Evolutionary conservation across 2,797 vertebrate genomes (phyloP), one percentile per base, ranked within the genome.

Genomic region (Pterois miles): DNA sequence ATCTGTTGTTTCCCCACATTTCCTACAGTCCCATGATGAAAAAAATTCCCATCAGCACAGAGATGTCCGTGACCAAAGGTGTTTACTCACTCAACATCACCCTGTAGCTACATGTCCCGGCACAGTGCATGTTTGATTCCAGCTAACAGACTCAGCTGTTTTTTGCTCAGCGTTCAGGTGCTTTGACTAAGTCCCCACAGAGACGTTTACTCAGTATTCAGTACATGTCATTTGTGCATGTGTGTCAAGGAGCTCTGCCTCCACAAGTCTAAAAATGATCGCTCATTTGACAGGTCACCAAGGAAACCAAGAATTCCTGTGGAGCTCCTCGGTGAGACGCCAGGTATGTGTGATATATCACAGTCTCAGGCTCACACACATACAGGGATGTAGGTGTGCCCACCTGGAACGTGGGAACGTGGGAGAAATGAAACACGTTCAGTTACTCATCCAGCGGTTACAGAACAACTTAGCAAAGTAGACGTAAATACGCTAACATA

Each of bases 281-380:
- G 73, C 36, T 78, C 74, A 43, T 73, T 79, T 84, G 16, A 65
- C 75, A 52, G 69, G 69, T 86, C 65, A 64, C 87, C 82, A 74
- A 46, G 83, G 82, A 83, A 88, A 87, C 78, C 83, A 70, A 38
- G 76, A 83, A 91, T 92, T 84, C 84, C 73, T 84, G 87, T 20
- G 76, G 78, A 58, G 80, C 59, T 71, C 60, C 67, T 77, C 63
- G 53, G 86, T 62, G 34, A 82, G 79, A 76, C 86, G 66, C 54
- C 92, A 89, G 81, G 80, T 81, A 70, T 23, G 88, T 93, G 93
- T 71, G 84, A 93, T 86, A 92, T 89, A 85, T 92, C 88, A 62
- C 93, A 91, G 76, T 48, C 50, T 72, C 60, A 57, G 70, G 72
- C 67, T 27, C 60, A 40, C 63, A 72, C 52, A 65, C 65, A 76